Evolutionary conservation across 2,113 vertebrate genomes (phyloP), one percentile per base, ranked within the genome.

Genomic region (Cinclus cinclus): DNA sequence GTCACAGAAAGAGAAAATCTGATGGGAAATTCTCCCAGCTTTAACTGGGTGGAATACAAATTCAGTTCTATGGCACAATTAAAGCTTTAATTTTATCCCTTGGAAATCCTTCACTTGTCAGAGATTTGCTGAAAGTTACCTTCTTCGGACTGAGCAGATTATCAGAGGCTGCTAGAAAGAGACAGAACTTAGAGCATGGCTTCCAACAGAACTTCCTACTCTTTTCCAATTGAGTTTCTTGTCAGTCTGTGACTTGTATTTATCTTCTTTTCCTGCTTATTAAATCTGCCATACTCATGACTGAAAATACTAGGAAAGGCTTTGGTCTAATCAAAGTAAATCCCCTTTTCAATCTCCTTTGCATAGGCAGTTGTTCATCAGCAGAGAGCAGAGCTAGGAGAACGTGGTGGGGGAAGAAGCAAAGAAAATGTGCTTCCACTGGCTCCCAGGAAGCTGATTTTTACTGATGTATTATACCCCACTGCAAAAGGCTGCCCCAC

Each of bases 291-390:
- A 41, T 73, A 59, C 58, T 90, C 90, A 65, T 23, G 46, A 86
- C 75, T 86, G 86, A 83, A 94, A 95, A 80, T 83, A 30, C 49
- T 46, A 41, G 49, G 63, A 88, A 80, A 88, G 53, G 76, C 71
- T 95, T 94, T 92, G 71, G 89, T 76, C 76, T 94, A 83, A 92
- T 73, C 83, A 92, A 95, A 86, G 63, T 46, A 94, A 95, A 90
- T 76, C 76, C 83, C 46, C 50, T 89, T 89, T 92, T 85, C 65
- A 85, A 76, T 90, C 85, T 88, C 58, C 53, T 95, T 94, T 79
- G 41, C 89, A 71, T 64, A 95, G 86, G 25, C 2, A 0, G 49
- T 19, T 87, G 50, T 7, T 64, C 89, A 56, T 68, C 44, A 60
- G 42, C 60, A 74, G 42, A 69, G 13, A 84, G 30, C 42, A 90